Percentiles rank a stretch among this genome's conserved stretches.
Conservation (phyloP, 1,140 invertebrate genomes). For the Lycorma delicatula region DNA sequence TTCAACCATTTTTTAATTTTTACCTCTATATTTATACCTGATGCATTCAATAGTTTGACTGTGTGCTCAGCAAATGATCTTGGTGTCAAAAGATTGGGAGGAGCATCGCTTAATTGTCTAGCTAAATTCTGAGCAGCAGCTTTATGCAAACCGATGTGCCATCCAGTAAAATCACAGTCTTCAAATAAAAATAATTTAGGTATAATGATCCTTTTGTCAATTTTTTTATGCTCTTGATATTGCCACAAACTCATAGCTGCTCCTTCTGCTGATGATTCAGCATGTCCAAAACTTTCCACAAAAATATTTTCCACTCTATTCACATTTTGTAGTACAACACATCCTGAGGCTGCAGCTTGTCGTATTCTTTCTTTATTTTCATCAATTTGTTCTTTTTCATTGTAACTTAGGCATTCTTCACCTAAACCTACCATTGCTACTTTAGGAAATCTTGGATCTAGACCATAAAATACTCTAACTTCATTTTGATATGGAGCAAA, state of each 20-base stretch:
- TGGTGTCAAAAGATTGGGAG: constrained; percentile 55
- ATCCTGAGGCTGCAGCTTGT: constrained; percentile 40
- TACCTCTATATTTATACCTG: constrained; percentile 41
- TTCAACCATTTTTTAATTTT: constrained; percentile 50
- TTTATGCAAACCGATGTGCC: constrained; percentile 45
- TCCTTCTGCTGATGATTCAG: constrained; percentile 46
- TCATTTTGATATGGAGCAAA: constrained; percentile 39
- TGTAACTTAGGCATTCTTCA: constrained; percentile 35
- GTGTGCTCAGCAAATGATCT: constrained; percentile 46
- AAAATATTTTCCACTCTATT: too few species aligned
- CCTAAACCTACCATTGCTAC: constrained; percentile 43
- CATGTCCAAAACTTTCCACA: constrained; percentile 44
- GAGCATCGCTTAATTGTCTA: constrained; percentile 50
- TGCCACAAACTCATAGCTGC: constrained; percentile 37
- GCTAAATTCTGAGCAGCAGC: constrained; percentile 55
- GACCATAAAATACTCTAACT: constrained; percentile 37
- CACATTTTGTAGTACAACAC: too few species aligned
- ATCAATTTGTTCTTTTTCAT: constrained; percentile 41
- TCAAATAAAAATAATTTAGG: constrained; percentile 22
- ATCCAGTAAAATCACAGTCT: constrained; percentile 40
- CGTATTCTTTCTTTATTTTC: constrained; percentile 42
- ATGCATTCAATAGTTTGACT: constrained; percentile 39
- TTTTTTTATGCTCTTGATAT: constrained; percentile 45
- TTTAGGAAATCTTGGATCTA: constrained; percentile 36
- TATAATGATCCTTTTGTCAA: constrained; percentile 33